Conservation (phyloP, 2,797 vertebrate genomes). For the Epinephelus awoara region DNA sequence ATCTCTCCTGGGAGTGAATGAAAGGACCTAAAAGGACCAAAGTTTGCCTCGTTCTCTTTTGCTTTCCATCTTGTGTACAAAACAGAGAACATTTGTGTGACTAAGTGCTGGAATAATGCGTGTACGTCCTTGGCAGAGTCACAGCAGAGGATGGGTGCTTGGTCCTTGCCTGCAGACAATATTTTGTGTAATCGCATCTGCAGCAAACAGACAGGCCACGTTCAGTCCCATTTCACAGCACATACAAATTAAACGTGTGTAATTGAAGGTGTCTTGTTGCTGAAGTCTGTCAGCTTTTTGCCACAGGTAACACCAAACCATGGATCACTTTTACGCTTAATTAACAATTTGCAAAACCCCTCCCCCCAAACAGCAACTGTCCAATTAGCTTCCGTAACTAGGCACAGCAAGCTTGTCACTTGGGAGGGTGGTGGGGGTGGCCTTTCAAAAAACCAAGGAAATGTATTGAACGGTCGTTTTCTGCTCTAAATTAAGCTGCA, state of each 20-base stretch:
- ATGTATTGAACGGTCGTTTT: background rate
- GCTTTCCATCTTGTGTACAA: conserved; percentile 41
- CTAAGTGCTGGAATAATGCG: conserved; percentile 55
- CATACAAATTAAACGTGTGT: conserved; percentile 45
- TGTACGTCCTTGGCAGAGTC: conserved; percentile 38
- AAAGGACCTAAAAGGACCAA: conserved; percentile 47
- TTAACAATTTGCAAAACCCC: background rate
- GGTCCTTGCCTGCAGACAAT: conserved; percentile 43
- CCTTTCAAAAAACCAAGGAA: background rate
- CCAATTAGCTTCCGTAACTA: background rate
- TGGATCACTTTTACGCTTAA: background rate
- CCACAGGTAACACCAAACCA: conserved; percentile 22
- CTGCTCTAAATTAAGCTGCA: background rate
- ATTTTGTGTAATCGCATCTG: conserved; percentile 62
- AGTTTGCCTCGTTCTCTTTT: conserved; percentile 44
- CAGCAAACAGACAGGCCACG: conserved; percentile 45
- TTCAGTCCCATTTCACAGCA: conserved; percentile 42
- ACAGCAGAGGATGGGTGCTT: conserved; percentile 42
- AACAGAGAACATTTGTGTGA: conserved; percentile 63
- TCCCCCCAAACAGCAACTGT: background rate
- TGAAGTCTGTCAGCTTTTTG: conserved; percentile 28
- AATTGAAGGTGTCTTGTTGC: conserved; percentile 52
- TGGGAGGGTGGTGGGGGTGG: background rate
- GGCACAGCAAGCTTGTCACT: background rate
- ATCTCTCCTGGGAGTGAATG: conserved; percentile 59